These are phyloP conservation scores for Danio jaintianensis DNA, from an alignment of 2,797 vertebrate species.

Conservation along the genomic window DNA sequence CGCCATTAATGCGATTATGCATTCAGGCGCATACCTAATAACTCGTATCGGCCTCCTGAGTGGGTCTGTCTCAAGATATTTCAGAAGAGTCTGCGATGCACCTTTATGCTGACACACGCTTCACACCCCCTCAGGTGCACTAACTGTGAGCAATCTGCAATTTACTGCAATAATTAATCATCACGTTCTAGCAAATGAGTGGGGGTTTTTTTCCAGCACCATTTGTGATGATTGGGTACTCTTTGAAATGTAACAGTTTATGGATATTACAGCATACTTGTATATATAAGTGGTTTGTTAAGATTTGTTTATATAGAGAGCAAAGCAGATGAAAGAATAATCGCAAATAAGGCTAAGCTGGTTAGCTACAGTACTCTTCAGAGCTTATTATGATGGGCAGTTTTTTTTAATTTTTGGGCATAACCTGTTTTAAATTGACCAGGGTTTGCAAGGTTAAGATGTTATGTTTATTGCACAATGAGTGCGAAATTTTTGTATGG, in stretches of 20 bases:
- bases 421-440: too few species aligned
- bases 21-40: conserved; percentile 44
- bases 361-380: background rate
- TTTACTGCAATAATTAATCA: conserved; percentile 34
- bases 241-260: conserved; percentile 38
- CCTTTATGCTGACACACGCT: conserved; percentile 31
- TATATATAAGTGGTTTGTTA: background rate
- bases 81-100: conserved; percentile 31
- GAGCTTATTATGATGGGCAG: background rate
- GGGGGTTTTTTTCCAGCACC: conserved; percentile 6
- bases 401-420: too few species aligned
- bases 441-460: too few species aligned
- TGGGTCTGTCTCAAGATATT: conserved; percentile 47
- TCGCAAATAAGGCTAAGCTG: background rate
- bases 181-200: conserved; percentile 3
- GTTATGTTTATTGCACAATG: too few species aligned
- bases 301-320: conserved; percentile 17
- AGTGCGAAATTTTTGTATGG: too few species aligned
- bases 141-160: conserved; percentile 40
- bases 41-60: conserved; percentile 43
- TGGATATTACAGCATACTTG: conserved; percentile 29
- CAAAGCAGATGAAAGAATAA: background rate
- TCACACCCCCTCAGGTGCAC: conserved; percentile 34
- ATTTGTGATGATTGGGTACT: conserved; percentile 40
- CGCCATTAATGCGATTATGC: conserved; percentile 30